Evolutionary conservation across 2,888 invertebrate genomes (phyloP).

Genomic region (Volucella zonaria): DNA sequence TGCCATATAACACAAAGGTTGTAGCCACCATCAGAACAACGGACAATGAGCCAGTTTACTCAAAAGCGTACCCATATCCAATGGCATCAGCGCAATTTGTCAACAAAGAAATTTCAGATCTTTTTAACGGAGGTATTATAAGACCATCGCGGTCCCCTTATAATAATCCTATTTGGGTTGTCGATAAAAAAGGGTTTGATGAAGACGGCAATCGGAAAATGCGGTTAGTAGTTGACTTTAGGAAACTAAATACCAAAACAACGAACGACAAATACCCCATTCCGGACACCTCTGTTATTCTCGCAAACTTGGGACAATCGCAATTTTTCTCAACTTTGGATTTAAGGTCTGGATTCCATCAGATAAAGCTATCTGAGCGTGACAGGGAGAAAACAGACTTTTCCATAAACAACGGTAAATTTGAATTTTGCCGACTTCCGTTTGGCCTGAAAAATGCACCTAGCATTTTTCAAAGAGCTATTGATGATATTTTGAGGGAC

Average conservation of each 20-base stretch:
- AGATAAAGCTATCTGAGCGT: conserved; percentile 52
- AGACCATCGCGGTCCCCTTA: conserved; percentile 57
- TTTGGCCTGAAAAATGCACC: conserved; percentile 49
- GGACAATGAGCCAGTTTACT: conserved; percentile 60
- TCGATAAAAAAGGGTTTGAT: conserved; percentile 62
- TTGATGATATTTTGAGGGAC: conserved; percentile 69
- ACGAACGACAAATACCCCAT: conserved; percentile 64
- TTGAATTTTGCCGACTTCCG: conserved; percentile 35
- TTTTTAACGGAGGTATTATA: conserved; percentile 49
- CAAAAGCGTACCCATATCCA: conserved; percentile 57
- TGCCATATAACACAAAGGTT: conserved; percentile 50
- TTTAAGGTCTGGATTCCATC: conserved; percentile 68
- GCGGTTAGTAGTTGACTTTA: conserved; percentile 66
- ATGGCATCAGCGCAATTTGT: conserved; percentile 50
- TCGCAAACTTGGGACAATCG: conserved; percentile 56
- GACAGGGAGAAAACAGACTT: conserved; percentile 68
- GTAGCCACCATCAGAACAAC: conserved; percentile 53
- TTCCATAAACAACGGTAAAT: conserved; percentile 46
- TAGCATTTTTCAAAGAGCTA: conserved; percentile 46
- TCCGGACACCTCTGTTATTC: conserved; percentile 49
- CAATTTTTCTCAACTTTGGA: conserved; percentile 65
- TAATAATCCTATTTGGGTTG: too few species aligned
- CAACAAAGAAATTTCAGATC: conserved; percentile 43
- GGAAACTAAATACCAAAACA: conserved; percentile 65
- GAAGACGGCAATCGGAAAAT: conserved; percentile 46